Base-by-base conservation (phyloP, 2,888 invertebrate genomes). In the Linnaemya vulpina region DNA sequence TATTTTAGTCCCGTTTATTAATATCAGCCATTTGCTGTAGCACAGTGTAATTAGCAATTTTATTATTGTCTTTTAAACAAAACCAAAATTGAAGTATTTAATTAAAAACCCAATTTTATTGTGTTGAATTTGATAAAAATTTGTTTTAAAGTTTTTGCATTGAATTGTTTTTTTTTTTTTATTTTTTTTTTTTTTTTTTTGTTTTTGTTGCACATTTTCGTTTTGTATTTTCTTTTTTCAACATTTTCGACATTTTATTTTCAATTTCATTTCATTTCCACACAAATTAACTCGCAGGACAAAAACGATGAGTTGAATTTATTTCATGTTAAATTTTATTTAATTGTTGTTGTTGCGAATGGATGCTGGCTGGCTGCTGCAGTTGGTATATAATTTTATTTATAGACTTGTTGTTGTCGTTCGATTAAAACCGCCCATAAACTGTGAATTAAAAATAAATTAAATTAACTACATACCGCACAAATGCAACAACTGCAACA, bases 391-490 rank as follows among this genome's bases (percentile, higher is more conserved):
- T 53, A 9, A 43, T 65, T 79, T 78, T 71, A 76, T 80, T 67
- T 80, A 68, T 73, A 60, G 67, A 80, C 71, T 71, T 71, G 73
- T 71, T 65, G 70, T 73, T 58, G 76, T 43, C 51, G 71, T 77
- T 71, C 71, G 58, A 83, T 77, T 83, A 77, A 75, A 83, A 77
- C 82, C 82, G 82, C 76, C 82, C 82, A 83, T 83, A 83, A 83
- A 83, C 82, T 82, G 82, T 82, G 55, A 83, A 83, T 83, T 83
- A 77, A 83, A 83, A 71, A 83, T 83, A 77, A 77, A 83, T 83
- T 83, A 83, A 83, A 76, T 83, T 77, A 65, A 83, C 71, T 65
- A 77, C 82, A 83, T 73, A 58, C 82, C 82, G 65, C 75, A 75
- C 62, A 68, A 55, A 62, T 60, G 43, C 53, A 70, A 60, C 53